Evolutionary conservation across 2,888 invertebrate species (phyloP).

Genomic region (Cremastinae sp.): DNA sequence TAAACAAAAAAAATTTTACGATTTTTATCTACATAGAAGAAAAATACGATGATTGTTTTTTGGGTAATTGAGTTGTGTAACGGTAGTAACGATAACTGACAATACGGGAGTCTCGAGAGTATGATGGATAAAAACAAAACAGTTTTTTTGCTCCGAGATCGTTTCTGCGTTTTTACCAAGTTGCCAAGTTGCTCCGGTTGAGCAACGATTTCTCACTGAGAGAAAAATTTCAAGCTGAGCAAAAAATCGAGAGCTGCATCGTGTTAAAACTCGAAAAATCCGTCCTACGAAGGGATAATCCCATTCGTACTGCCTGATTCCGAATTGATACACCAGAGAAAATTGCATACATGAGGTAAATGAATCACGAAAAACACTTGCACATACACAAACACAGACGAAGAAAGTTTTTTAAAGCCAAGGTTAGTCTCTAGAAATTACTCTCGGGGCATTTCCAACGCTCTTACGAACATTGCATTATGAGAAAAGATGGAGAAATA

Average conservation of each 20-base stretch:
- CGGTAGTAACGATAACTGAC: conserved; percentile 40
- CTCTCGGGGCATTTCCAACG: not conserved
- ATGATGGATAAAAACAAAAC: conserved; percentile 9
- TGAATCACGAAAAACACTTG: not conserved
- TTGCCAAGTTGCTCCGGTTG: conserved; percentile 12
- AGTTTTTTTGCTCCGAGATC: conserved; percentile 50
- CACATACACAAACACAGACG: conserved; percentile 13
- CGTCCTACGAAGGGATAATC: conserved; percentile 58
- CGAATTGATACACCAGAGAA: conserved; percentile 22
- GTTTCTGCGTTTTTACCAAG: conserved; percentile 41
- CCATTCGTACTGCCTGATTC: conserved; percentile 54
- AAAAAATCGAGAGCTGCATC: conserved; percentile 34
- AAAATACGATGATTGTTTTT: conserved; percentile 1
- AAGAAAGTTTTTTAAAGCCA: conserved; percentile 43
- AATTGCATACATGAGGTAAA: conserved; percentile 6
- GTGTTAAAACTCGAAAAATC: conserved; percentile 57
- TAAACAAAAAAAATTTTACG: too few species aligned
- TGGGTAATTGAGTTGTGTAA: not conserved
- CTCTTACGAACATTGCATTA: not conserved
- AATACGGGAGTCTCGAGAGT: conserved; percentile 38
- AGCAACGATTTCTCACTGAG: too few species aligned
- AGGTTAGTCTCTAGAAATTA: conserved; percentile 17
- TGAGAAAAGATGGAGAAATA: not conserved
- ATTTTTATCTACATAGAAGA: too few species aligned
- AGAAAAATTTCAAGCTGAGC: conserved; percentile 13